Base-by-base conservation (phyloP, 2,888 invertebrate species). In the Scrobipalpa atriplicella region DNA sequence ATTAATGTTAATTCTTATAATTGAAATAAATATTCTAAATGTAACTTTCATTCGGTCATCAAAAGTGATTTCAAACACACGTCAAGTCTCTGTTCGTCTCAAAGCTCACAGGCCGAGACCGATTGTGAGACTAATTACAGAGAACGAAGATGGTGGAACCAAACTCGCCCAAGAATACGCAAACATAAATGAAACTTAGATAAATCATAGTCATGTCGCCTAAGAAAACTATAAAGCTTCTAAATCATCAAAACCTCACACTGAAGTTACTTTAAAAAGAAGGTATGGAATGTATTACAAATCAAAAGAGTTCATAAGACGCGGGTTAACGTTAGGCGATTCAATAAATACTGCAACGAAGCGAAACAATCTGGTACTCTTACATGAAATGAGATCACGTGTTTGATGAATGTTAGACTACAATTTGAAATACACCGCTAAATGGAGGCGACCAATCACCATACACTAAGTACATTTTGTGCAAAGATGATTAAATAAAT, bases 381-480 rank as follows among this genome's bases (percentile, higher is more conserved):
- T 84, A 83, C 77, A 83, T 81, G 85, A 85, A 83, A 87, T 90
- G 90, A 91, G 91, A 91, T 92, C 91, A 90, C 84, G 78, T 78
- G 78, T 82, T 86, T 81, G 76, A 85, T 85, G 80, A 82, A 86
- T 56, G 75, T 78, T 79, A 82, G 77, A 79, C 75, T 80, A 81
- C 68, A 80, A 78, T 80, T 82, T 84, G 76, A 80, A 78, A 76
- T 78, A 81, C 73, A 77, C 79, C 68, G 72, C 68, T 83, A 83
- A 79, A 74, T 80, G 66, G 72, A 77, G 81, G 84, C 83, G 79
- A 81, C 79, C 75, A 78, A 78, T 81, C 84, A 80, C 83, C 82
- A 70, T 79, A 81, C 79, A 82, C 86, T 92, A 92, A 91, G 91
- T 92, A 92, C 90, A 85, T 87, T 90, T 92, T 92, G 92, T 92